Percentiles rank a stretch among this genome's conserved stretches.
Evolutionary conservation across 2,113 vertebrate genomes (phyloP).

Genomic region (Pseudopodoces humilis): DNA sequence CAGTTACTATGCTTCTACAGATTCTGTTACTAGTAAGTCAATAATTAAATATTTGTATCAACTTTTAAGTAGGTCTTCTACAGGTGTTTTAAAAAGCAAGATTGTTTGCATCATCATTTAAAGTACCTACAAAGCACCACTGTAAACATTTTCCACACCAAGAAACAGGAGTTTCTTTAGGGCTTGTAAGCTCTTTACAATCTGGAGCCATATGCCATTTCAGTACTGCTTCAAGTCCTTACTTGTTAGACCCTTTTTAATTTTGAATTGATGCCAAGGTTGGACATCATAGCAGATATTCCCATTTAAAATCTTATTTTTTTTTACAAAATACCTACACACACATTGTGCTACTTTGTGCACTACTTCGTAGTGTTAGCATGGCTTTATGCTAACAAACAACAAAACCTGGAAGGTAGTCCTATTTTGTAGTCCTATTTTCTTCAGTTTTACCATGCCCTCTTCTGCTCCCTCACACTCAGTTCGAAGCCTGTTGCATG

Average conservation of each 20-base stretch:
- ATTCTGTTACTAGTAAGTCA: neutral
- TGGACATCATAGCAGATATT: constrained; percentile 39
- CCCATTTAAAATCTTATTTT: neutral
- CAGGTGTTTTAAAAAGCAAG: constrained; percentile 13
- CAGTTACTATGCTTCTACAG: neutral
- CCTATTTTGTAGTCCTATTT: neutral
- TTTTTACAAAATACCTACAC: neutral
- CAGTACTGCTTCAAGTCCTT: constrained; percentile 27
- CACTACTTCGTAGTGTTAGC: neutral
- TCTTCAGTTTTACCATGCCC: neutral
- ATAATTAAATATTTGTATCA: neutral
- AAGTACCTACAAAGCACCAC: constrained; percentile 54
- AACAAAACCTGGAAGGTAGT: neutral
- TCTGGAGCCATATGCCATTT: constrained; percentile 59
- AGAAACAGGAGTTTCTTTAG: constrained; percentile 46
- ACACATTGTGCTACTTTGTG: neutral
- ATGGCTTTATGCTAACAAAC: neutral
- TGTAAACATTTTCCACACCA: constrained; percentile 43
- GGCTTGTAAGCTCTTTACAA: constrained; percentile 42
- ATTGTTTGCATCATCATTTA: neutral
- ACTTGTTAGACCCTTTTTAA: constrained; percentile 26
- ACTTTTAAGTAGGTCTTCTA: neutral
- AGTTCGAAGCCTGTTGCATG: neutral
- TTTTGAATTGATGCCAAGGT: constrained; percentile 39
- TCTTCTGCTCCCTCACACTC: neutral